phyloP scores from a whole-genome alignment of 1,140 invertebrate genomes.

The Scylla paramamosain region DNA sequence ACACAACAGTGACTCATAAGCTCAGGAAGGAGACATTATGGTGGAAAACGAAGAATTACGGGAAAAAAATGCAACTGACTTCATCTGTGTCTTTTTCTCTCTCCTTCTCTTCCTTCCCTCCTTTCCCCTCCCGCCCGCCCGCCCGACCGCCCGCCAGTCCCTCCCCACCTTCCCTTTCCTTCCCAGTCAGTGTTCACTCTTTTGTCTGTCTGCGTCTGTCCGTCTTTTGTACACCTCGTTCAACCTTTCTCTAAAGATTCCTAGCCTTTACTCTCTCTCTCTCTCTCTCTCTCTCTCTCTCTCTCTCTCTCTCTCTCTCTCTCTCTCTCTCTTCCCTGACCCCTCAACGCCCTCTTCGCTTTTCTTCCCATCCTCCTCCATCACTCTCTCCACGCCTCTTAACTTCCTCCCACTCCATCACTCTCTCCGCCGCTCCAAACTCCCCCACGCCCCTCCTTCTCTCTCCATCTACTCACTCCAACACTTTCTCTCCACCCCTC shows the following conservation, averaged over 20 bases:
- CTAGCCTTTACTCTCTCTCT: background rate
- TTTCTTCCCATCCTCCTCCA: constrained; percentile 18
- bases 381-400: constrained; percentile 4
- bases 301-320: background rate
- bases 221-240: background rate
- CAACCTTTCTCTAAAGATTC: background rate
- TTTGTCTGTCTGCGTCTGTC: background rate
- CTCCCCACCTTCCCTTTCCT: background rate
- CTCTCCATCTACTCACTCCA: constrained; percentile 32
- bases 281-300: constrained; percentile 13
- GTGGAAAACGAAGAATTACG: background rate
- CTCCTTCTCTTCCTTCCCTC: background rate
- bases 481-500: constrained; percentile 32
- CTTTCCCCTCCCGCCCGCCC: background rate
- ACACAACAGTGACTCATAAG: constrained; percentile 33
- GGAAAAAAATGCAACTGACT: background rate
- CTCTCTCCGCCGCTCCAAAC: background rate
- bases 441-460: constrained; percentile 22
- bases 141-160: background rate
- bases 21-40: background rate
- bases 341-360: background rate
- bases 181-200: background rate
- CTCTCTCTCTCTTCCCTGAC: constrained; percentile 30
- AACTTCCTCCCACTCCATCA: background rate
- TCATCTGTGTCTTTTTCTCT: constrained; percentile 40